phyloP scores from a whole-genome alignment of 1,140 invertebrate species.

The Scaptomyza graminum region DNA sequence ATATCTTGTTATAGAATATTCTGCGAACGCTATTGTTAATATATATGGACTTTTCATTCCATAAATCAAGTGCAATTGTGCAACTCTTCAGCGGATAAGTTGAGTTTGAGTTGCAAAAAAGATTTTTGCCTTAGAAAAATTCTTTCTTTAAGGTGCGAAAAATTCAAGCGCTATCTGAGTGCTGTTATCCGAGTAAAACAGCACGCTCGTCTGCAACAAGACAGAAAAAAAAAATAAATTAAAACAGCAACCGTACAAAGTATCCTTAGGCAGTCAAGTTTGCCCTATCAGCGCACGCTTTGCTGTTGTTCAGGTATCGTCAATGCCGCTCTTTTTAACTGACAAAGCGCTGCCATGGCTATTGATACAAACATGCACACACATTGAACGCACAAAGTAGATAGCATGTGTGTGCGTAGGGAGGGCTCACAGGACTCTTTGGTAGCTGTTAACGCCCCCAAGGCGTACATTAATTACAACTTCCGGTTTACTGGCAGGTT shows the following conservation, averaged over 20 bases:
- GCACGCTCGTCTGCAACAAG: not conserved
- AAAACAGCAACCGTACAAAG: not conserved
- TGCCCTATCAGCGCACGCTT: constrained; percentile 25
- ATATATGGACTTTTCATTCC: too few species aligned
- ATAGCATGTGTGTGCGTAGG: not conserved
- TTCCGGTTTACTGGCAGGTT: constrained; percentile 53
- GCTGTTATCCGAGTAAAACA: not conserved
- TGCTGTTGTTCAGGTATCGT: constrained; percentile 26
- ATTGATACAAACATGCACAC: constrained; percentile 20
- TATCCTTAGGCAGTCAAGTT: constrained; percentile 27
- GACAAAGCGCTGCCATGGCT: constrained; percentile 39
- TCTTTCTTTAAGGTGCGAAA: not conserved
- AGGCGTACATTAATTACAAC: constrained; percentile 79
- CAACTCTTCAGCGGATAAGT: too few species aligned
- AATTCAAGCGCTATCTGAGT: not conserved
- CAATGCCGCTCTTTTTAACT: constrained; percentile 28
- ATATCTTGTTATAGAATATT: too few species aligned
- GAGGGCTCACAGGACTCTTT: constrained; percentile 44
- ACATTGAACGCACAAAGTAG: not conserved
- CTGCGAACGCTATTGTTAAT: too few species aligned
- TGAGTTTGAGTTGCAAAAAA: not conserved
- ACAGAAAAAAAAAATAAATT: not conserved
- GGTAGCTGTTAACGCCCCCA: constrained; percentile 61
- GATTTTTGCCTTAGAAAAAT: not conserved
- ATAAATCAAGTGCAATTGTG: too few species aligned